Conservation (phyloP, 2,113 vertebrate species). For the Porphyrio hochstetteri region DNA sequence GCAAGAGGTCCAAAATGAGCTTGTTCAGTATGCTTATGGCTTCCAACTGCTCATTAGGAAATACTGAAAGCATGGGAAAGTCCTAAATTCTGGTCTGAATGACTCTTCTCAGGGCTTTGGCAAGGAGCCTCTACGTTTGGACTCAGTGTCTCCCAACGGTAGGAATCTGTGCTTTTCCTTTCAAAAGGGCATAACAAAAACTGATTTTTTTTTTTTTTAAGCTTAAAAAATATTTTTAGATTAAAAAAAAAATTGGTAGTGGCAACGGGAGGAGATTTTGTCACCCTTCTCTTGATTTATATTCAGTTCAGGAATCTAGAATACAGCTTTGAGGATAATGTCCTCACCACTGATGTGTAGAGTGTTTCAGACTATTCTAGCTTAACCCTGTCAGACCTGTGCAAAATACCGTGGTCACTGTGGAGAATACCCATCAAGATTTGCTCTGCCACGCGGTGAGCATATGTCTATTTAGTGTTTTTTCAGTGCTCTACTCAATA, state of each 20-base stretch:
- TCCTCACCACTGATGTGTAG: background rate
- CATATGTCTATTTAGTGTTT: background rate
- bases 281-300: background rate
- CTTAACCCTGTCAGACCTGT: background rate
- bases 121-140: background rate
- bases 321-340: background rate
- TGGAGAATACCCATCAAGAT: background rate
- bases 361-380: background rate
- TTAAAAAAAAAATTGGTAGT: background rate
- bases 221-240: background rate
- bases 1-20: background rate
- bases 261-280: background rate
- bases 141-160: background rate
- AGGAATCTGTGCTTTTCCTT: background rate
- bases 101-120: background rate
- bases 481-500: background rate
- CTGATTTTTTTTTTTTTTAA: too few species aligned
- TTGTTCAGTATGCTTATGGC: background rate
- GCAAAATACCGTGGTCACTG: background rate
- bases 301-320: background rate
- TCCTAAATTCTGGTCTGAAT: background rate
- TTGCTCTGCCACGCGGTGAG: background rate
- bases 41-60: background rate
- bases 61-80: background rate
- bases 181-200: background rate